phyloP scores from a whole-genome alignment of 2,113 vertebrate species.

The Ovibos moschatus region DNA sequence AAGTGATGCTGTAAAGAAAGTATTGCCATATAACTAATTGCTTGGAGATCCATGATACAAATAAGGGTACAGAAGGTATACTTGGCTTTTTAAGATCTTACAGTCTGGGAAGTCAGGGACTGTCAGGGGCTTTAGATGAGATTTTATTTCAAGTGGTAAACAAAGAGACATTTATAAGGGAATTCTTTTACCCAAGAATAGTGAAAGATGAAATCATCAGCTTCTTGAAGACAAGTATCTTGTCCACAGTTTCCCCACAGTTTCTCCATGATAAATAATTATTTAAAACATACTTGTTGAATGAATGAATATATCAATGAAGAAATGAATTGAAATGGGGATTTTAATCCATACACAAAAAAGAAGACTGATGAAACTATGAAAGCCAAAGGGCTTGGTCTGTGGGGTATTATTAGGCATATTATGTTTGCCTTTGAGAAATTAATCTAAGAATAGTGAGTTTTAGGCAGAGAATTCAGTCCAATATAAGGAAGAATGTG shows the following conservation, averaged over 20 bases:
- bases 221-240: background rate
- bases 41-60: background rate
- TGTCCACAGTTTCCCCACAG: background rate
- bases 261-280: background rate
- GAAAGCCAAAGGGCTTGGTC: background rate
- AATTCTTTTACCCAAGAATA: background rate
- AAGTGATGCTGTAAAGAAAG: background rate
- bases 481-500: background rate
- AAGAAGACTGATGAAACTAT: background rate
- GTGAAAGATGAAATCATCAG: background rate
- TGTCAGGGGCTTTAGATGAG: background rate
- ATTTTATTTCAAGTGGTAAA: background rate
- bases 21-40: background rate
- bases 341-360: background rate
- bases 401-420: background rate
- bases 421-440: background rate
- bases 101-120: background rate
- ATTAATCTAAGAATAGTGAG: background rate
- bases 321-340: background rate
- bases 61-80: background rate
- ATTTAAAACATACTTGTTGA: background rate
- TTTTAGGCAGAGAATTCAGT: background rate
- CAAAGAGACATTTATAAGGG: background rate
- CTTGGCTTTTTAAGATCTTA: background rate
- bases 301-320: background rate